phyloP scores from a whole-genome alignment of 2,888 invertebrate genomes.

The Peribatodes rhomboidaria region DNA sequence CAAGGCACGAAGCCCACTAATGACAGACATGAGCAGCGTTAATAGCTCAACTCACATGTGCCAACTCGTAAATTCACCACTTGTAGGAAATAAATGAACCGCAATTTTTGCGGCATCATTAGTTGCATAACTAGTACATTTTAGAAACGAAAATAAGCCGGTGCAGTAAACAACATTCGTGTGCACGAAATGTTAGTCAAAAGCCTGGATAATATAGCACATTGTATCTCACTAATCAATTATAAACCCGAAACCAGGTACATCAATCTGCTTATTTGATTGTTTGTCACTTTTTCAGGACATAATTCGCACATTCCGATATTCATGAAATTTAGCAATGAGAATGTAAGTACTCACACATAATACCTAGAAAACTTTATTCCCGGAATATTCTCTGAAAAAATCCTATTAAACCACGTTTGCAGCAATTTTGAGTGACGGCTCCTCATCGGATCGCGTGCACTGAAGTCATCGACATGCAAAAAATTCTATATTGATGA shows the following conservation, averaged over 20 bases:
- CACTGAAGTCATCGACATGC: too few species aligned
- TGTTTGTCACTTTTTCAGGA: too few species aligned
- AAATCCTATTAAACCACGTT: neutral
- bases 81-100: slow-evolving; percentile 42
- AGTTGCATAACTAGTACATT: slow-evolving; percentile 40
- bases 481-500: too few species aligned
- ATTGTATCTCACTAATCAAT: too few species aligned
- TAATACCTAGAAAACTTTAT: too few species aligned
- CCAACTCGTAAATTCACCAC: slow-evolving; percentile 48
- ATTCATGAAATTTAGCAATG: too few species aligned
- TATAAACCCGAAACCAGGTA: too few species aligned
- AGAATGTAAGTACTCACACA: too few species aligned
- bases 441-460: neutral
- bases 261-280: too few species aligned
- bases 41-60: slow-evolving; percentile 45
- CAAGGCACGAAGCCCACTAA: slow-evolving; percentile 40
- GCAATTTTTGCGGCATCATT: slow-evolving; percentile 43
- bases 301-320: too few species aligned
- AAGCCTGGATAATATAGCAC: neutral
- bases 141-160: slow-evolving; percentile 8
- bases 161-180: slow-evolving; percentile 17
- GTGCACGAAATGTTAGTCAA: slow-evolving; percentile 11
- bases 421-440: neutral
- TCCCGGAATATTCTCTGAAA: too few species aligned
- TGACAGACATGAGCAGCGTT: slow-evolving; percentile 43